Evolutionary conservation across 1,140 invertebrate genomes (phyloP), one percentile per base, ranked within the genome.

Genomic region (Frieseomelitta varia): DNA sequence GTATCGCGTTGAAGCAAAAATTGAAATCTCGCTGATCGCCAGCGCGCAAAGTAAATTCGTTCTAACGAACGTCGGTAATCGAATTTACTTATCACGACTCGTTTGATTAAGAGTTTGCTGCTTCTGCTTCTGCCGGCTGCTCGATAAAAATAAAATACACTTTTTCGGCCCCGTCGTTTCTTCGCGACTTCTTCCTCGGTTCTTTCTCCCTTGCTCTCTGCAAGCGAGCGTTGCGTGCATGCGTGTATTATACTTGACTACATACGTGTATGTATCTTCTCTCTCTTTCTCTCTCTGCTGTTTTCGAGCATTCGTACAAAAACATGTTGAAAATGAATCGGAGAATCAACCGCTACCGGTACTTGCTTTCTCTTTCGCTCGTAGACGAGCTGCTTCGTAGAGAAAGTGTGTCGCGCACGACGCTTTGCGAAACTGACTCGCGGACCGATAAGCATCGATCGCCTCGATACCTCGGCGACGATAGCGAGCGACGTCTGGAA

Each of bases 31-130:
- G 72, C 81, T 79, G 65, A 75, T 39, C 51, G 77, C 65, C 19
- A 55, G n/a, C 47, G 67, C 55, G 81, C 85, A 75, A 86, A 79
- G 85, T 84, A 88, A 87, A 88, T 88, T 88, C 81, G 81, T 84
- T 84, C 78, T 76, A 86, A 87, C 81, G 81, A 88, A 87, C 85
- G 61, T 19, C 39, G 65, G 39, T 88, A 84, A 87, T 88, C 86
- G 85, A 87, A 88, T 87, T 88, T 78, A 47, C 77, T 74, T 78
- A 76, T 69, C 73, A 72, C 79, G 77, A 58, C 67, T 65, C 68
- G 85, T 81, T 80, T 85, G 84, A 34, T 55, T 74, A 47, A 30
- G 47, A 30, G 63, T 65, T 65, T 65, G n/a, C n/a, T 65, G 53
- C 53, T 56, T 47, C 39, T 47, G 39, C 39, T 10, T 47, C 8